A percentile compares a stretch with the other conserved stretches of the same genome.
phyloP scores from a whole-genome alignment of 2,113 vertebrate genomes.

The Cyprinus carpio region DNA sequence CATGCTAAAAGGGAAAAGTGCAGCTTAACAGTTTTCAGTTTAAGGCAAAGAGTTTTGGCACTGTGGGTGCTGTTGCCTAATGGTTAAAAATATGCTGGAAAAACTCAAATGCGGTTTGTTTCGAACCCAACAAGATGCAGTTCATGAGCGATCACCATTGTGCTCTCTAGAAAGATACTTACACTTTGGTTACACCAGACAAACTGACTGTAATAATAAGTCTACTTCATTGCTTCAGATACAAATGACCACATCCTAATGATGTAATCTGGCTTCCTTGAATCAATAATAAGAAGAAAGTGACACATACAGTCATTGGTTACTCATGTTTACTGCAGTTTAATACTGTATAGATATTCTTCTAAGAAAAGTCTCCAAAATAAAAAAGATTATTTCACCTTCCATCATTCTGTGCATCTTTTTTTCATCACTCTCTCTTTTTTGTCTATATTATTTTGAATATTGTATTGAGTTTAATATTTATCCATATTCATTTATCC shows the following conservation, averaged over 20 bases:
- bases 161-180: not conserved
- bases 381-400: not conserved
- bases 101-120: not conserved
- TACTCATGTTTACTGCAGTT: not conserved
- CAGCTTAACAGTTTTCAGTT: too few species aligned
- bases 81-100: not conserved
- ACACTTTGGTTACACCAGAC: not conserved
- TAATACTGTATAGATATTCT: not conserved
- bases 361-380: not conserved
- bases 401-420: not conserved
- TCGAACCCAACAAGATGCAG: not conserved
- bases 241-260: not conserved
- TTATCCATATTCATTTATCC: not conserved
- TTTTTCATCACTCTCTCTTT: not conserved
- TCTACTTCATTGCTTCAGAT: not conserved
- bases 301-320: not conserved
- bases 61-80: not conserved
- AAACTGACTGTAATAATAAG: not conserved
- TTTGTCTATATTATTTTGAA: not conserved
- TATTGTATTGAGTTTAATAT: not conserved
- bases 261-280: not conserved
- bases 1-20: conserved; percentile 60
- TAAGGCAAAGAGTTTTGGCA: not conserved
- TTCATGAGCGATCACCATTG: not conserved
- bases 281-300: not conserved